phyloP scores from a whole-genome alignment of 2,113 vertebrate genomes.

The Halcyon senegalensis region DNA sequence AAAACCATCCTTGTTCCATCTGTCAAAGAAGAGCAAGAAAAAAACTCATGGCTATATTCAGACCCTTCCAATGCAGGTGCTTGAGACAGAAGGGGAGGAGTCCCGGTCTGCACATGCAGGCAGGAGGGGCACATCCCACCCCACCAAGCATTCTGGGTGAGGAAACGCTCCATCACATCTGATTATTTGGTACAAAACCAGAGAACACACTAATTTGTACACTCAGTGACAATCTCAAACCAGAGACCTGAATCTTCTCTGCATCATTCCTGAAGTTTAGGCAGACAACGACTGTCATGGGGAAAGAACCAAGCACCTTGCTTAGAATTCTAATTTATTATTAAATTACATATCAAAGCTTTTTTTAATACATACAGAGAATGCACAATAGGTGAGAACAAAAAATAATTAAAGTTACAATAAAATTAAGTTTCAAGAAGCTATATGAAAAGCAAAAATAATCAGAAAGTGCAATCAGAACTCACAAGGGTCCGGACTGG shows the following conservation, averaged over 20 bases:
- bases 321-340: slow-evolving; percentile 84
- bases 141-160: neutral
- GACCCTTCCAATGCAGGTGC: neutral
- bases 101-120: neutral
- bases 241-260: neutral
- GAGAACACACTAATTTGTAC: rapidly evolving
- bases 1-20: neutral
- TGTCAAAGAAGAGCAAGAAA: neutral
- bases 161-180: neutral
- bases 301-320: slow-evolving; percentile 41
- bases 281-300: neutral
- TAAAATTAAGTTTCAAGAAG: slow-evolving; percentile 69
- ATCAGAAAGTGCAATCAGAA: slow-evolving; percentile 78
- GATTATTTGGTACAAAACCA: neutral
- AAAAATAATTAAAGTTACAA: slow-evolving; percentile 82
- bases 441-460: slow-evolving; percentile 71
- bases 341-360: slow-evolving; percentile 86
- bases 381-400: slow-evolving; percentile 78
- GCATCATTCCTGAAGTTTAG: neutral
- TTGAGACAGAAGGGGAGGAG: neutral
- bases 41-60: rapidly evolving
- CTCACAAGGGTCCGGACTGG: slow-evolving; percentile 11
- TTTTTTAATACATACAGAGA: slow-evolving; percentile 78
- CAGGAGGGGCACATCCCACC: neutral
- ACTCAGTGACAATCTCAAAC: neutral